Conservation (phyloP, 2,797 vertebrate genomes). For the Bryconaethiops microstoma region DNA sequence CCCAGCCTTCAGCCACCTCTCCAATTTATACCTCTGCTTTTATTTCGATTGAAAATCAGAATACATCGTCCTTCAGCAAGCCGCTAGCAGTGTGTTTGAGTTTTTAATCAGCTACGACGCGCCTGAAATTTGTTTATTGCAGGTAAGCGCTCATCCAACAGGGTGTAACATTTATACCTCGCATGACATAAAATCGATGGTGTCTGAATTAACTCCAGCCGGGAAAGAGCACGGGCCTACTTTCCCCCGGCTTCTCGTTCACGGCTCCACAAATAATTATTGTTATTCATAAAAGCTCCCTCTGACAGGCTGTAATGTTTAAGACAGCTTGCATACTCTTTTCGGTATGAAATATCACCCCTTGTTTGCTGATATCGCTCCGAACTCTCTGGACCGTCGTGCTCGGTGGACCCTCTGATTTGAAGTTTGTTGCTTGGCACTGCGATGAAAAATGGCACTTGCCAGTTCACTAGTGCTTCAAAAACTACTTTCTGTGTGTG, state of each 20-base stretch:
- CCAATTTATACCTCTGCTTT: slow-evolving; percentile 51
- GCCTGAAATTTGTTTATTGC: slow-evolving; percentile 75
- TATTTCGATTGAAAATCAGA: slow-evolving; percentile 54
- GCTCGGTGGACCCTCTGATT: background rate
- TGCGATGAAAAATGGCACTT: background rate
- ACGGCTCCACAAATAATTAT: slow-evolving; percentile 51
- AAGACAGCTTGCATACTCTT: slow-evolving; percentile 30
- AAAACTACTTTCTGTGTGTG: background rate
- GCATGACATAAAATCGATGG: slow-evolving; percentile 76
- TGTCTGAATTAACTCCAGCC: slow-evolving; percentile 78
- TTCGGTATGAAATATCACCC: slow-evolving; percentile 41
- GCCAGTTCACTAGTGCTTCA: background rate
- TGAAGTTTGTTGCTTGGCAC: background rate
- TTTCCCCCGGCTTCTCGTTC: slow-evolving; percentile 50
- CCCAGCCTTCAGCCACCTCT: slow-evolving; percentile 12
- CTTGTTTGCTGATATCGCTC: slow-evolving; percentile 33
- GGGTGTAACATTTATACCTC: slow-evolving; percentile 70
- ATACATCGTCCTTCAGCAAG: slow-evolving; percentile 25
- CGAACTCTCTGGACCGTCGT: background rate
- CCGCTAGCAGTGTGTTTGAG: slow-evolving; percentile 6
- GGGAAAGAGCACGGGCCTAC: slow-evolving; percentile 54
- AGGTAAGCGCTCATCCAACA: slow-evolving; percentile 71
- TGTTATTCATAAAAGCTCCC: slow-evolving; percentile 42
- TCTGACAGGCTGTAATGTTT: slow-evolving; percentile 47
- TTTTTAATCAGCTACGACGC: slow-evolving; percentile 50